These are phyloP conservation scores for Corella eumyota DNA, from an alignment of 23 tunicate species.

Conservation along the genomic window DNA sequence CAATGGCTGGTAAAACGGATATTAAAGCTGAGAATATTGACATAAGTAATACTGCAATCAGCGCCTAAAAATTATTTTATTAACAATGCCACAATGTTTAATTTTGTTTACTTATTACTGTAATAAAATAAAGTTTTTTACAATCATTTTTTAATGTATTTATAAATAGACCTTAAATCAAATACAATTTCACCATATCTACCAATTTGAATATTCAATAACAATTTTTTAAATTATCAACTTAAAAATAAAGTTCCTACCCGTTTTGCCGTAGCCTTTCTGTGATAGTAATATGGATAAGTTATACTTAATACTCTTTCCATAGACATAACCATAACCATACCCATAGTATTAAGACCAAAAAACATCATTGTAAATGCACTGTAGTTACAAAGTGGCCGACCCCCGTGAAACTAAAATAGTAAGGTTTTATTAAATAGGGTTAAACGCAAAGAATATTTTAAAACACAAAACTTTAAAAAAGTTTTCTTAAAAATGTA, in stretches of 20 bases:
- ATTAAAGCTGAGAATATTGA: conserved; percentile 12
- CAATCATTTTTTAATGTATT: no score
- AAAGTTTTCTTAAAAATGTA: background rate
- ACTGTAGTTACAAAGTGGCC: conserved; percentile 48
- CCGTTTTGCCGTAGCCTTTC: conserved; percentile 21
- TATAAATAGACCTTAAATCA: no score
- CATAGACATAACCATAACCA: conserved; percentile 58
- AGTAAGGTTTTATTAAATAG: background rate
- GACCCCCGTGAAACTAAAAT: conserved; percentile 32
- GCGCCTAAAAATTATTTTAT: conserved; percentile 17
- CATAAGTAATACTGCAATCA: conserved; percentile 6
- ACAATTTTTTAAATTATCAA: no score
- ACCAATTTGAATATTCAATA: no score
- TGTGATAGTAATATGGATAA: conserved; percentile 41
- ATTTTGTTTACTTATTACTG: background rate
- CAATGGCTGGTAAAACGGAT: conserved; percentile 28
- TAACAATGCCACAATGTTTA: background rate
- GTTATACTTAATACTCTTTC: conserved; percentile 49
- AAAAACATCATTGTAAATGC: conserved; percentile 70
- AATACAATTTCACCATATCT: no score
- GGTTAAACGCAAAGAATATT: background rate
- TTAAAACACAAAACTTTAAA: no score
- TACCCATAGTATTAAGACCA: conserved; percentile 57
- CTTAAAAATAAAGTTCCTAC: no score
- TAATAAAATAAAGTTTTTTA: background rate